These are phyloP conservation scores for Phoeniculus purpureus DNA, from an alignment of 2,797 vertebrate species.

Conservation along the genomic window DNA sequence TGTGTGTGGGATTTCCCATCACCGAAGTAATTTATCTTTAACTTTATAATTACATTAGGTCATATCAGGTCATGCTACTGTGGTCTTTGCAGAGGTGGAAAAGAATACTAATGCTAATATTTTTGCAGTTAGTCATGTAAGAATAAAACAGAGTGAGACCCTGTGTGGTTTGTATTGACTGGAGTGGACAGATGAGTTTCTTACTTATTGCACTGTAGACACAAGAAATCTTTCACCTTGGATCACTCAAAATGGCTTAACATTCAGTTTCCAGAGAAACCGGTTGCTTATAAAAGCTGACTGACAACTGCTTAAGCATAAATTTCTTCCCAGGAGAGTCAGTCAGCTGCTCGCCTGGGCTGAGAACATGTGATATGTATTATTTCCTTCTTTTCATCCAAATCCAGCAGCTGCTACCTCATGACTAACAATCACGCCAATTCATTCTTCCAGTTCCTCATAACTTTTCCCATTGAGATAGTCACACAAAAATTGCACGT, in stretches of 20 bases:
- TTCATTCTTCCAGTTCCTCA: neutral
- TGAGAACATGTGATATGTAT: neutral
- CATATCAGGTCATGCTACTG: neutral
- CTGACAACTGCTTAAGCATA: neutral
- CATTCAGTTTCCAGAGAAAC: constrained; percentile 14
- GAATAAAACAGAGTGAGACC: neutral
- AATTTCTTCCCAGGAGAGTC: neutral
- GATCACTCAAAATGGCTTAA: neutral
- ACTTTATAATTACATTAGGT: neutral
- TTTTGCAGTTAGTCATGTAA: neutral
- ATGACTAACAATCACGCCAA: neutral
- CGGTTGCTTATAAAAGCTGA: neutral
- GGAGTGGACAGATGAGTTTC: neutral
- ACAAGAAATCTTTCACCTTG: neutral
- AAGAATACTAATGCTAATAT: neutral
- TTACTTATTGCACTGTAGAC: neutral
- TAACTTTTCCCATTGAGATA: neutral
- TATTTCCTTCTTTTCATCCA: constrained; percentile 1
- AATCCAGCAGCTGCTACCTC: constrained; percentile 32
- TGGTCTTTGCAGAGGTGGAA: neutral
- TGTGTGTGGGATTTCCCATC: neutral
- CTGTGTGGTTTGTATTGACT: neutral
- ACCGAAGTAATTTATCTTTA: neutral
- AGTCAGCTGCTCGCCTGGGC: constrained; percentile 32
- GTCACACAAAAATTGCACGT: neutral